Conservation (phyloP, 2,113 vertebrate species). For the Henicopernis longicauda region DNA sequence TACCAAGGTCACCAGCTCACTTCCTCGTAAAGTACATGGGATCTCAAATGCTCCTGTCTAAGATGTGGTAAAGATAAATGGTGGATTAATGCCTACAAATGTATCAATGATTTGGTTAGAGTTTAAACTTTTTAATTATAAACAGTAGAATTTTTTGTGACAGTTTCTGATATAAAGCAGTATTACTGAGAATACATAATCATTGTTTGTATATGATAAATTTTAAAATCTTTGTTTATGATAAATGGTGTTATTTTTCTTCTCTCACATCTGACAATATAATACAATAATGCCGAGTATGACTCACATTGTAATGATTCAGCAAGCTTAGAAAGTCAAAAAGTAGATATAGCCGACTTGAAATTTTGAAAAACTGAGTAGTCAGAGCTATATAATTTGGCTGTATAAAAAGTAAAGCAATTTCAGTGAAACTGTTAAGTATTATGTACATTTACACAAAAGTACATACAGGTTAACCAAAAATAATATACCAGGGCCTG, state of each 20-base stretch:
- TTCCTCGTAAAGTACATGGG: background rate
- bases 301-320: constrained; percentile 44
- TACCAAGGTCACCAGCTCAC: background rate
- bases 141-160: background rate
- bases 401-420: background rate
- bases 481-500: background rate
- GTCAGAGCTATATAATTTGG: background rate
- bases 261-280: constrained; percentile 2
- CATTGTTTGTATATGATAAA: background rate
- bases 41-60: background rate
- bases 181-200: background rate
- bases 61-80: background rate
- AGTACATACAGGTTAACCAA: background rate
- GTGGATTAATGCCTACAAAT: background rate
- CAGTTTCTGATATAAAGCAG: background rate
- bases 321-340: constrained; percentile 27
- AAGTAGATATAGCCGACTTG: background rate
- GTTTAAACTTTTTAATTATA: background rate
- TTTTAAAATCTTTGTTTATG: background rate
- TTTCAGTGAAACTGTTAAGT: background rate
- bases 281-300: background rate
- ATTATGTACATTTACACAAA: background rate
- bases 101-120: background rate
- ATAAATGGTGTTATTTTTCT: background rate
- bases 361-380: background rate